These are phyloP conservation scores for Neodiprion pinetum DNA, from an alignment of 1,140 invertebrate species.

Conservation along the genomic window DNA sequence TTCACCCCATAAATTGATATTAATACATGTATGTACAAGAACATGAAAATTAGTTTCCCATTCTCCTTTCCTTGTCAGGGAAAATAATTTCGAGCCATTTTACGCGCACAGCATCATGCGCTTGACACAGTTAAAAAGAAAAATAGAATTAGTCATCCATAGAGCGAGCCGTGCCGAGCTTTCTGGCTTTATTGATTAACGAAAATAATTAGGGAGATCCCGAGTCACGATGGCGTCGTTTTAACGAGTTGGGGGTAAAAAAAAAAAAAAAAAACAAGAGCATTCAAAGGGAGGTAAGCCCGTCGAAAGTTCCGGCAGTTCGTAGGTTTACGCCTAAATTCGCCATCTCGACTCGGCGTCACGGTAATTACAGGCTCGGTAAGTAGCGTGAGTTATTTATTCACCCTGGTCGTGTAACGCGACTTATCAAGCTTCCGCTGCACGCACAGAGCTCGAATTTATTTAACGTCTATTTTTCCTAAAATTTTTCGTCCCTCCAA, in stretches of 20 bases:
- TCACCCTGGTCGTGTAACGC: not conserved
- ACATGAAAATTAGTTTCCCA: too few relatives aligned
- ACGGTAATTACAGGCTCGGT: not conserved
- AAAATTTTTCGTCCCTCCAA: not conserved
- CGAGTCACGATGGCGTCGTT: not conserved
- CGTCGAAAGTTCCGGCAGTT: too few relatives aligned
- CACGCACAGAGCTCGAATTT: not conserved
- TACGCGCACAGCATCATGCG: too few relatives aligned
- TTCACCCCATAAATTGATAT: too few relatives aligned
- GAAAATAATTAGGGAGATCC: not conserved
- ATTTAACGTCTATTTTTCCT: too few relatives aligned
- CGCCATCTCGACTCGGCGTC: not conserved
- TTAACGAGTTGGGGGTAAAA: not conserved
- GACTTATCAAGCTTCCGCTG: not conserved
- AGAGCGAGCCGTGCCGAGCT: not conserved
- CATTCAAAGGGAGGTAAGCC: too few relatives aligned
- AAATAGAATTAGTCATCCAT: too few relatives aligned
- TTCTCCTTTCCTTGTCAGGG: too few relatives aligned
- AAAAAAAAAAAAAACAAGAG: not conserved
- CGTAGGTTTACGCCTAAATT: too few relatives aligned
- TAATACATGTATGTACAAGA: too few relatives aligned
- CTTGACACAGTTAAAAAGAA: too few relatives aligned
- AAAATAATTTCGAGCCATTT: too few relatives aligned
- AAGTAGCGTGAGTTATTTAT: slow-evolving; percentile 1
- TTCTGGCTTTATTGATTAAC: not conserved